Base-by-base conservation (phyloP, 1,140 invertebrate species). In the Aphidius gifuensis region DNA sequence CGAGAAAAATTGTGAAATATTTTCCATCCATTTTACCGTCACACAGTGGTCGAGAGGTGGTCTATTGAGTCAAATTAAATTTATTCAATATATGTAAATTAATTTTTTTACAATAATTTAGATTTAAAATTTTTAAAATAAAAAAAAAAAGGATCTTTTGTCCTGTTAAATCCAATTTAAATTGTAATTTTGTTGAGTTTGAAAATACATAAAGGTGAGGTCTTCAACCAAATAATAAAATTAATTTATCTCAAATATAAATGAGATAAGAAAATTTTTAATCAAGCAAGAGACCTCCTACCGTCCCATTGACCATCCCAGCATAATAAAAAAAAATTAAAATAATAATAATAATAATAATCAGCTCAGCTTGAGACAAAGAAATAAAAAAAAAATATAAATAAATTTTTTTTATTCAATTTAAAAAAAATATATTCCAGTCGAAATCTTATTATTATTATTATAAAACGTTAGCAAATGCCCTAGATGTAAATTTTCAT, bases 281-380 rank as follows among this genome's bases (percentile, higher is more conserved):
- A 32, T 32, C 23, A 32, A 32, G 23, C 23, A 32, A 32, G 57
- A 65, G 64, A 50, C 56, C 53, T 64, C 55, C 56, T 58, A 38
- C 60, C 64, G 60, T 61, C 60, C 60, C 59, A 61, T 58, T 61
- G 55, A 51, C 58, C 63, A 50, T 47, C 63, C 54, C 39, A 56
- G 56, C 16, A 43, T 55, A 16, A 11, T 40, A 32, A 55, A 55
- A 55, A 54, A 23, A 54, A 59, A 59, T 16, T 48, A 39, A 59
- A n/a, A 16, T 16, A 16, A 16, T 32, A 32, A 32, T 32, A 32
- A 32, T 32, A 16, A 59, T 21, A 60, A 60, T 42, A 51, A 60
- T 11, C 47, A 47, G 47, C 63, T 61, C 54, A 61, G 59, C 40
- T 56, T 59, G 48, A 61, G 58, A 32, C 43, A 51, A 47, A 23